These are phyloP conservation scores for Eptatretus atami DNA, from an alignment of 2,797 vertebrate species.

Conservation along the genomic window DNA sequence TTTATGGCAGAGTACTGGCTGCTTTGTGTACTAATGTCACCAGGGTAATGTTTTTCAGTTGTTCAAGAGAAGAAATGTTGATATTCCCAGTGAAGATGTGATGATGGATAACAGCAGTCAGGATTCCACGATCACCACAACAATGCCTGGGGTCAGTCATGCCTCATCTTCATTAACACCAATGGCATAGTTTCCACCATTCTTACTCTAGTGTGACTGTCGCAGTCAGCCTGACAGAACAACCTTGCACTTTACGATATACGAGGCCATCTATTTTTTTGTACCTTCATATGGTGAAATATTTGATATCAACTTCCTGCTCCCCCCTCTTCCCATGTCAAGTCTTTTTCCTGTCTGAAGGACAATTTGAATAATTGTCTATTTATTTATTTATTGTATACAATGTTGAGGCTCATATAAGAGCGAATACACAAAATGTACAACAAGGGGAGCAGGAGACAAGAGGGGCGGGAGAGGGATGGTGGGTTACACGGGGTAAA, in stretches of 20 bases:
- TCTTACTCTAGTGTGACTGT: constrained; percentile 3
- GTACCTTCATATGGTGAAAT: constrained; percentile 2
- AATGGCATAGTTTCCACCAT: no score
- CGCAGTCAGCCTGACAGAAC: not conserved
- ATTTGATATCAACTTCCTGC: constrained; percentile 6
- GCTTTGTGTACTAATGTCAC: no score
- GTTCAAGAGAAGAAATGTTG: constrained; percentile 90
- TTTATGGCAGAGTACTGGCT: no score
- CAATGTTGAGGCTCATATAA: no score
- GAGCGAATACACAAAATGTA: no score
- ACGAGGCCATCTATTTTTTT: not conserved
- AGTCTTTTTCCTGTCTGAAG: not conserved
- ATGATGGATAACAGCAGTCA: constrained; percentile 57
- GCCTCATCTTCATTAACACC: not conserved
- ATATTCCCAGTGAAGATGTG: constrained; percentile 51
- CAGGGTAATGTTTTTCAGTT: constrained; percentile 21
- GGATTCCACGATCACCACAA: constrained; percentile 45
- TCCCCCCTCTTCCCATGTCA: not conserved
- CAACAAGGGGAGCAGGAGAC: no score
- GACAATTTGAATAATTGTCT: not conserved
- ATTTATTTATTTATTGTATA: not conserved
- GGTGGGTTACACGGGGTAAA: no score
- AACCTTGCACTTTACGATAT: not conserved
- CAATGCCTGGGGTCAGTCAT: constrained; percentile 28
- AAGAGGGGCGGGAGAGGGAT: no score